Percentiles rank a stretch among this genome's conserved stretches.
phyloP scores from a whole-genome alignment of 2,888 invertebrate genomes.

The Pegoplata infirma region DNA sequence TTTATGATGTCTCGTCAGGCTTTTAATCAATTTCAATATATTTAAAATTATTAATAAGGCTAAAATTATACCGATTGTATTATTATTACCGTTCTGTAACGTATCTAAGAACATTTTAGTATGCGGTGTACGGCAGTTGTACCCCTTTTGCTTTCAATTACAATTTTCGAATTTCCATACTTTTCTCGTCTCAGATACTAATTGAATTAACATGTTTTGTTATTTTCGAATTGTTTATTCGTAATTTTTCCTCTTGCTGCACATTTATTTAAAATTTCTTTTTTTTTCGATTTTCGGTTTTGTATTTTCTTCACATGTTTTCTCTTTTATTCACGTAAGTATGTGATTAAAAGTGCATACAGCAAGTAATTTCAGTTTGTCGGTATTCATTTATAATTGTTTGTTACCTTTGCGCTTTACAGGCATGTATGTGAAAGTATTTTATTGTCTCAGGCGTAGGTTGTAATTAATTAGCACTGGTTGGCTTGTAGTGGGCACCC shows the following conservation, averaged over 20 bases:
- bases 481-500: too few species aligned
- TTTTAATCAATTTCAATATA: constrained; percentile 50
- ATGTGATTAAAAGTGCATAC: too few species aligned
- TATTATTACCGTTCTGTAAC: constrained; percentile 48
- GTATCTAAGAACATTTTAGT: constrained; percentile 58
- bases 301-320: background rate
- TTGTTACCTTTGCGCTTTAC: background rate
- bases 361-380: background rate
- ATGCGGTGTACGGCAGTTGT: constrained; percentile 8
- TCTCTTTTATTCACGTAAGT: background rate
- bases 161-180: constrained; percentile 37
- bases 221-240: constrained; percentile 4
- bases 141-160: constrained; percentile 37
- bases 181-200: constrained; percentile 46
- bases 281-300: constrained; percentile 30
- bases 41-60: constrained; percentile 59
- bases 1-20: constrained; percentile 21
- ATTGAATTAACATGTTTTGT: constrained; percentile 62
- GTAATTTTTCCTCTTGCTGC: background rate
- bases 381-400: background rate
- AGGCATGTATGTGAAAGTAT: background rate
- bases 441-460: background rate
- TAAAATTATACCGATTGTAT: constrained; percentile 55
- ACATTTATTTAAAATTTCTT: background rate
- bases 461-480: background rate